Percentiles rank a stretch among this genome's conserved stretches.
phyloP scores from a whole-genome alignment of 2,888 invertebrate genomes.

The Chorisops tibialis region DNA sequence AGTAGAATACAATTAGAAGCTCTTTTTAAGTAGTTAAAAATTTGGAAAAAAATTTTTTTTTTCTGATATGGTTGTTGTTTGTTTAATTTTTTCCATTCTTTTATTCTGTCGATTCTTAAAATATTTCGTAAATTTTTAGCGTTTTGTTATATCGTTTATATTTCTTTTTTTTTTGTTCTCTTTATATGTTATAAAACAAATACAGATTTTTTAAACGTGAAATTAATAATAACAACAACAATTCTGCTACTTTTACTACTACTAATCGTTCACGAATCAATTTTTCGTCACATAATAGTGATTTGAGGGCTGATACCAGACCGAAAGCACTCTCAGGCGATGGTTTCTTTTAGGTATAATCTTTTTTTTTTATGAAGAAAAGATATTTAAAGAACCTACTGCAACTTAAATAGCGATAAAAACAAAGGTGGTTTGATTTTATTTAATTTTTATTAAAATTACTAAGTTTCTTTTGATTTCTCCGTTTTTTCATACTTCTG shows the following conservation, averaged over 20 bases:
- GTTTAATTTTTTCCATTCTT: neutral
- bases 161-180: slow-evolving; percentile 17
- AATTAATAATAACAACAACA: slow-evolving; percentile 32
- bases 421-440: slow-evolving; percentile 13
- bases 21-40: slow-evolving; percentile 17
- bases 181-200: slow-evolving; percentile 15
- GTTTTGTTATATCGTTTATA: neutral
- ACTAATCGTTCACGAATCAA: slow-evolving; percentile 32
- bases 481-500: neutral
- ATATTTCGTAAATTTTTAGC: slow-evolving; percentile 3
- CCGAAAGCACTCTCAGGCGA: slow-evolving; percentile 52
- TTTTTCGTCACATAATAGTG: slow-evolving; percentile 43
- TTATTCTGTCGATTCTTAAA: neutral
- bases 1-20: slow-evolving; percentile 18
- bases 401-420: neutral
- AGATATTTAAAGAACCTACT: neutral
- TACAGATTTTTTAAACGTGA: slow-evolving; percentile 30
- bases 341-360: slow-evolving; percentile 50
- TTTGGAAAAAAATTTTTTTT: neutral
- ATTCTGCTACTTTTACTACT: slow-evolving; percentile 28
- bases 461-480: slow-evolving; percentile 12
- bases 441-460: slow-evolving; percentile 16
- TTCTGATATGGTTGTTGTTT: no score
- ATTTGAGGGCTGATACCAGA: slow-evolving; percentile 49
- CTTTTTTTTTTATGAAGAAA: slow-evolving; percentile 9